Evolutionary conservation across 2,888 invertebrate genomes (phyloP), one percentile per base, ranked within the genome.

Genomic region (Scaeva pyrastri): DNA sequence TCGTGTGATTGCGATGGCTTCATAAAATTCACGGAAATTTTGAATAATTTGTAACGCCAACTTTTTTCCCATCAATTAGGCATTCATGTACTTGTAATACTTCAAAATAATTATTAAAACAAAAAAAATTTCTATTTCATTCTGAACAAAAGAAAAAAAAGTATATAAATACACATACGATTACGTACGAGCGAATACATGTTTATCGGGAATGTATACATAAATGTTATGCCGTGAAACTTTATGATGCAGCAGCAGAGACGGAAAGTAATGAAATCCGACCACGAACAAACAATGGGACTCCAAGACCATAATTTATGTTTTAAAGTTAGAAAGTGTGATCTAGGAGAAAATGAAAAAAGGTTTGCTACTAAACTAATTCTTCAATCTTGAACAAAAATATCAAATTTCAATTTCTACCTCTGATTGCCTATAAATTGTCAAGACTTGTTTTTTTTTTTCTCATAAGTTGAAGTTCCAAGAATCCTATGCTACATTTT

Each of bases 251-350:
- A 48, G 16, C 48, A 39, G 62, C 23, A 43, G 10, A 12, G 8
- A 7, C 31, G n/a, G n/a, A 31, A 26, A 52, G 19, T 12, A 60
- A 60, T 41, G 39, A 60, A 60, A n/a, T n/a, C 41, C 14, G 39
- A 10, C 10, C 10, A 31, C 5, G 26, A 26, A 26, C 6, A 41
- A 36, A 60, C 41, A 43, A 80, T 79, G 82, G 79, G 45, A 62
- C 41, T 36, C n/a, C 16, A 50, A 62, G 48, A 43, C n/a, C 16
- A 68, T 36, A 50, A 56, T 82, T 76, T 72, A 52, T 72, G 74
- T 71, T 78, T 81, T 66, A 36, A 71, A 87, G 71, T 62, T 87
- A 87, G 78, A 83, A 82, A 88, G 75, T 87, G 73, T 58, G 74
- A 55, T 77, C 31, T 72, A 64, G 36, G 58, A 55, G 21, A 62